Evolutionary conservation across 1,140 invertebrate genomes (phyloP).

Genomic region (Cepaea nemoralis): DNA sequence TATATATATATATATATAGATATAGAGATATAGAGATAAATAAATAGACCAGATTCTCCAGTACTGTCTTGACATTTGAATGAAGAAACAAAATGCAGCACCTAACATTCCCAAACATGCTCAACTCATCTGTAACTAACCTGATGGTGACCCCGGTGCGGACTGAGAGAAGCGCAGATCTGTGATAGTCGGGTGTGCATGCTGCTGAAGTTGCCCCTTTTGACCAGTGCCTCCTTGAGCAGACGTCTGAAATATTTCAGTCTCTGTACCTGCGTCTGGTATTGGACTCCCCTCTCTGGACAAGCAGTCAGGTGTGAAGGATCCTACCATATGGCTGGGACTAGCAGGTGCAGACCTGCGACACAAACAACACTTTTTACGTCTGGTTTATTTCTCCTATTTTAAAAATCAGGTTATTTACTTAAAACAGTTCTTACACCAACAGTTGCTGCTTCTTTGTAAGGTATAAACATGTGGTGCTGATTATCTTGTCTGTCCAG

Average conservation of each 20-base stretch:
- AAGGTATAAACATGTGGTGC: not conserved
- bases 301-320: slow-evolving; percentile 89
- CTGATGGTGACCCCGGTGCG: slow-evolving; percentile 79
- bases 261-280: slow-evolving; percentile 60
- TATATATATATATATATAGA: too few relatives aligned
- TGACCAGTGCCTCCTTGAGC: slow-evolving; percentile 30
- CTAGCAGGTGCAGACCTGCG: slow-evolving; percentile 90
- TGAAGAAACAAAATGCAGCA: too few relatives aligned
- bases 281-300: slow-evolving; percentile 82
- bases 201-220: slow-evolving; percentile 41
- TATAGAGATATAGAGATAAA: too few relatives aligned
- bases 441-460: not conserved
- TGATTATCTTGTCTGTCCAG: too few relatives aligned
- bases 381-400: not conserved
- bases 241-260: slow-evolving; percentile 42
- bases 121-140: slow-evolving; percentile 40
- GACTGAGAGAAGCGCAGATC: slow-evolving; percentile 77
- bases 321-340: slow-evolving; percentile 87
- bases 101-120: too few relatives aligned
- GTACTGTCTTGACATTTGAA: too few relatives aligned
- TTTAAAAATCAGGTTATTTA: not conserved
- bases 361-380: too few relatives aligned
- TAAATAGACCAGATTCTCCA: too few relatives aligned
- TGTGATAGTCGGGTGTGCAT: slow-evolving; percentile 67
- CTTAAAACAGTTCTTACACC: not conserved